These are phyloP conservation scores for Danio tinwini DNA, from an alignment of 2,797 vertebrate genomes.

Conservation along the genomic window DNA sequence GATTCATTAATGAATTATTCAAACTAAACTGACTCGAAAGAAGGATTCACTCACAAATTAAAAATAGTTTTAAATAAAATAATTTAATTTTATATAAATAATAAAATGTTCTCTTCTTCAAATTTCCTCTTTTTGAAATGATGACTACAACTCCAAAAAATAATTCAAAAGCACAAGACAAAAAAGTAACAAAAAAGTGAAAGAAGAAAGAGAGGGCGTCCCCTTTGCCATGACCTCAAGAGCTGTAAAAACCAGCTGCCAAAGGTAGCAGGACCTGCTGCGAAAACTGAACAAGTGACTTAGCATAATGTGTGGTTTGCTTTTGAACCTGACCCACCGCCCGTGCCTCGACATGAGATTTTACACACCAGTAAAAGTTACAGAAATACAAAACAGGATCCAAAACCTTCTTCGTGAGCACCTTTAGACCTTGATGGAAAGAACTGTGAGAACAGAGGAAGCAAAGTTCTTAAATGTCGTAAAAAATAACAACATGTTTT, in stretches of 20 bases:
- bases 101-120: neutral
- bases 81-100: too few relatives aligned
- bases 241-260: slow-evolving; percentile 78
- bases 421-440: slow-evolving; percentile 41
- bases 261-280: slow-evolving; percentile 72
- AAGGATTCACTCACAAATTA: neutral
- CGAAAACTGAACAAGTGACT: slow-evolving; percentile 77
- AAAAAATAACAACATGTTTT: slow-evolving; percentile 4
- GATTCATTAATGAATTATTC: neutral
- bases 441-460: slow-evolving; percentile 25
- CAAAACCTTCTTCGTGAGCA: slow-evolving; percentile 32
- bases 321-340: slow-evolving; percentile 56
- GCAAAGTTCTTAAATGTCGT: neutral
- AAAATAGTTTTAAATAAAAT: neutral
- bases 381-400: slow-evolving; percentile 25
- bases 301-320: slow-evolving; percentile 77
- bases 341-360: slow-evolving; percentile 26
- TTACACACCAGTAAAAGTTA: neutral
- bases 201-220: slow-evolving; percentile 68
- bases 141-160: neutral
- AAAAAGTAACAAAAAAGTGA: slow-evolving; percentile 50
- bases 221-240: slow-evolving; percentile 79
- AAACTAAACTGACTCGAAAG: neutral
- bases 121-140: neutral
- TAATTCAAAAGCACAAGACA: slow-evolving; percentile 6